phyloP scores from a whole-genome alignment of 2,113 vertebrate genomes.

The Chaetura pelagica region DNA sequence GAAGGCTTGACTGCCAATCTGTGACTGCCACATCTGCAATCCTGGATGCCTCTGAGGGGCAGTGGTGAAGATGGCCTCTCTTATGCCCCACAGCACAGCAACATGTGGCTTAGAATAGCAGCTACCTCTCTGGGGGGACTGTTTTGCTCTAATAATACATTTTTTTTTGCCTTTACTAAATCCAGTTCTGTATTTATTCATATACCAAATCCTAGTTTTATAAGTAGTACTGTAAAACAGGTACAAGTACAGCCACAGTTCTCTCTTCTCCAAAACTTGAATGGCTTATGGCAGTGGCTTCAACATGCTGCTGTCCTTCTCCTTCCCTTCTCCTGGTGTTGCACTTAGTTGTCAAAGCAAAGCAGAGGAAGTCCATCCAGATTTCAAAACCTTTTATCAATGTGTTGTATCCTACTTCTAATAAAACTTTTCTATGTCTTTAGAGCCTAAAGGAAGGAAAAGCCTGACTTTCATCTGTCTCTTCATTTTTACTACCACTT shows the following conservation, averaged over 20 bases:
- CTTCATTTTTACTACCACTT: background rate
- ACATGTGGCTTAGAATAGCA: rapidly evolving
- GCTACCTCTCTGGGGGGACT: background rate
- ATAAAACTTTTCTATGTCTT: background rate
- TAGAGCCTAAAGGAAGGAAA: background rate
- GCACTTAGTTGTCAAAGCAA: background rate
- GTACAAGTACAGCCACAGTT: background rate
- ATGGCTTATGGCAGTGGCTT: background rate
- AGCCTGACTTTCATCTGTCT: background rate
- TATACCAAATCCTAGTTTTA: background rate
- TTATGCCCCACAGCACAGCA: rapidly evolving
- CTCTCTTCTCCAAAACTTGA: background rate
- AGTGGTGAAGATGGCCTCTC: rapidly evolving
- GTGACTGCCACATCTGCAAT: rapidly evolving
- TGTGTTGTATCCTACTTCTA: background rate
- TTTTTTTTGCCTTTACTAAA: background rate
- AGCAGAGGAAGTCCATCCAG: background rate
- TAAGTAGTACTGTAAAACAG: background rate
- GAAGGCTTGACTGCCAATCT: background rate
- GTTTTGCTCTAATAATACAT: background rate
- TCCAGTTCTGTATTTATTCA: background rate
- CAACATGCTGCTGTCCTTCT: background rate
- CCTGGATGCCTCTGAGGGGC: rapidly evolving
- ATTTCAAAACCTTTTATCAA: background rate
- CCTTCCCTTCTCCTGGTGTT: background rate